A percentile compares a stretch with the other conserved stretches of the same genome.
phyloP scores from a whole-genome alignment of 2,113 vertebrate genomes.

The Acinonyx jubatus region DNA sequence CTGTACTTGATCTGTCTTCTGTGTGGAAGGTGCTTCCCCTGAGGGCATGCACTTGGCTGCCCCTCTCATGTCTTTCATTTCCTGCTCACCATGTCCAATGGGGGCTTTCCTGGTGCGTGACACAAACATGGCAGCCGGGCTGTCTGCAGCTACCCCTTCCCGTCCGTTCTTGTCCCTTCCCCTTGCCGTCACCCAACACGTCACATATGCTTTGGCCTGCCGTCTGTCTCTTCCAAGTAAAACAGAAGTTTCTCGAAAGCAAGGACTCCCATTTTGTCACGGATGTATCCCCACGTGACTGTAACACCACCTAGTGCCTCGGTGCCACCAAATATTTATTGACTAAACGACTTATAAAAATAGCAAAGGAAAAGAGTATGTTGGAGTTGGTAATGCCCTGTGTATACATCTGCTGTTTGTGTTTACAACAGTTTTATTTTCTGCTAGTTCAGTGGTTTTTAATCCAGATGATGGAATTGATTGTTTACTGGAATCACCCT shows the following conservation, averaged over 20 bases:
- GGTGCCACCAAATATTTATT: not conserved
- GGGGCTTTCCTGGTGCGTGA: not conserved
- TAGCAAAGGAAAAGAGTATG: not conserved
- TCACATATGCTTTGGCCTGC: not conserved
- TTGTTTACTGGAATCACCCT: not conserved
- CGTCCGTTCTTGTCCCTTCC: not conserved
- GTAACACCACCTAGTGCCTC: not conserved
- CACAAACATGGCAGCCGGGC: not conserved
- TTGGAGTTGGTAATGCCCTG: not conserved
- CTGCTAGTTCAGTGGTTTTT: not conserved
- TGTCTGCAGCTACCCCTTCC: not conserved
- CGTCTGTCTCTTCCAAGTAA: not conserved
- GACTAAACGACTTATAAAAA: not conserved
- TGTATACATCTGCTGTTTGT: not conserved
- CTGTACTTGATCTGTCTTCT: not conserved
- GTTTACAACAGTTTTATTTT: not conserved
- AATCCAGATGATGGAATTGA: not conserved
- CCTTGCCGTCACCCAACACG: not conserved
- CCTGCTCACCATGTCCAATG: not conserved
- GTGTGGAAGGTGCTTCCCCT: not conserved
- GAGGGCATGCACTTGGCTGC: accelerated
- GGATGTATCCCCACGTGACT: not conserved
- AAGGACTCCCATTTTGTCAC: not conserved
- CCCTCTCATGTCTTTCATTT: not conserved
- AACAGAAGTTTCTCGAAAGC: not conserved